Base-by-base conservation (phyloP, 2,113 vertebrate genomes). In the Calidris pugnax region DNA sequence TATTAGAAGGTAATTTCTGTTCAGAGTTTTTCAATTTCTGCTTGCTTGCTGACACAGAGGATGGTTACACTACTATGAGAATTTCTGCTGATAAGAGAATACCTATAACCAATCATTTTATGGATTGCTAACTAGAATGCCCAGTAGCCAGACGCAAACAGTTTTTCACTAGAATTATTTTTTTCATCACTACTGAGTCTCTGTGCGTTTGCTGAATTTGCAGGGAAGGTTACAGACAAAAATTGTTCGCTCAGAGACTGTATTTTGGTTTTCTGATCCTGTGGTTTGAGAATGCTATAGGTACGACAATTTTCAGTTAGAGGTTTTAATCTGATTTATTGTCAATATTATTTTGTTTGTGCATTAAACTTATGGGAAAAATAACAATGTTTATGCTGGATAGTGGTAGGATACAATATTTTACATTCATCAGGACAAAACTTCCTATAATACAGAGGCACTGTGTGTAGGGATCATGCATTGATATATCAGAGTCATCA, bases 31-130 rank as follows among this genome's bases (percentile, higher is more conserved):
- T 97, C 87, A 82, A 83, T 96, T 84, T 95, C 78, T 89, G 47
- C 37, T 93, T 90, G 55, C 76, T 84, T 87, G 66, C 77, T 96
- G 86, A 73, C 75, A 50, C 75, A 72, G 62, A 69, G 86, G 75
- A 91, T 85, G 39, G 59, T 83, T 67, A 69, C 15, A 9, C 11
- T 79, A 51, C 95, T 69, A 8, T 6, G 66, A 90, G 57, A 51
- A 69, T 94, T 95, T 97, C 95, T 96, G 94, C 94, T 97, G 89
- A 93, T 92, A 67, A 78, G 32, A 67, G 53, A 71, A 73, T 94
- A 55, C 67, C 90, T 48, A 28, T 87, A 90, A 60, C 79, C 35
- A 83, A 51, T 71, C 26, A 37, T 79, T 96, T 93, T 91, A 69
- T 73, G 78, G 74, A 60, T 35, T 97, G 69, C 69, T 85, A 85